Evolutionary conservation across 2,888 invertebrate genomes (phyloP).

Genomic region (Lochmaea capreae): DNA sequence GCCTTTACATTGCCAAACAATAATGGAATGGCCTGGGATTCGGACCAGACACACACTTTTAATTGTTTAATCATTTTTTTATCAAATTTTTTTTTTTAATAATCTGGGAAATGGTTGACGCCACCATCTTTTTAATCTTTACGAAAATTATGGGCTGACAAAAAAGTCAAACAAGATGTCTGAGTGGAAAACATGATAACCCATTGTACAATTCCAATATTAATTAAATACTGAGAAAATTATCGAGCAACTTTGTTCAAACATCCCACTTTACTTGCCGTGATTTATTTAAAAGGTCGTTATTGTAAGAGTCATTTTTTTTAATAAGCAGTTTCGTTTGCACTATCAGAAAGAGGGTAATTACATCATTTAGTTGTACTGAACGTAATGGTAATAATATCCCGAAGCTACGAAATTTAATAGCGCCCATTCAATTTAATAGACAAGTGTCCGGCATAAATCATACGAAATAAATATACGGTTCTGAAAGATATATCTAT

Average conservation of each 20-base stretch:
- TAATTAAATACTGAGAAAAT: background rate
- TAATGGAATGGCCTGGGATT: too few species aligned
- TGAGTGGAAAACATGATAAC: too few species aligned
- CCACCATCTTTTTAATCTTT: too few species aligned
- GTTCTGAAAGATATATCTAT: slow-evolving; percentile 6
- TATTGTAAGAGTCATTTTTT: background rate
- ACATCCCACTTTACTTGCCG: background rate
- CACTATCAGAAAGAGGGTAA: slow-evolving; percentile 8
- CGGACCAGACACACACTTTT: too few species aligned
- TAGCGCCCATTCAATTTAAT: slow-evolving; percentile 4
- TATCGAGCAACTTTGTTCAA: background rate
- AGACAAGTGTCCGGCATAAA: slow-evolving; percentile 13
- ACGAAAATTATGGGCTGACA: too few species aligned
- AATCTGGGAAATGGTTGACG: too few species aligned
- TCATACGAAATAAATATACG: slow-evolving; percentile 2
- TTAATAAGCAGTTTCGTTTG: background rate
- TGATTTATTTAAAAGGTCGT: slow-evolving; percentile 6
- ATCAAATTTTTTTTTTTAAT: too few species aligned
- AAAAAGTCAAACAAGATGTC: too few species aligned
- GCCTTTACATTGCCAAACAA: too few species aligned
- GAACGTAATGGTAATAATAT: slow-evolving; percentile 4
- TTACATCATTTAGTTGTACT: background rate
- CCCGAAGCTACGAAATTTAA: slow-evolving; percentile 10
- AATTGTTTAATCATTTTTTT: too few species aligned
- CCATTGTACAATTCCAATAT: background rate